Evolutionary conservation across 2,888 invertebrate species (phyloP), one percentile per base, ranked within the genome.

Genomic region (Ashinkailepas kermadecensis): DNA sequence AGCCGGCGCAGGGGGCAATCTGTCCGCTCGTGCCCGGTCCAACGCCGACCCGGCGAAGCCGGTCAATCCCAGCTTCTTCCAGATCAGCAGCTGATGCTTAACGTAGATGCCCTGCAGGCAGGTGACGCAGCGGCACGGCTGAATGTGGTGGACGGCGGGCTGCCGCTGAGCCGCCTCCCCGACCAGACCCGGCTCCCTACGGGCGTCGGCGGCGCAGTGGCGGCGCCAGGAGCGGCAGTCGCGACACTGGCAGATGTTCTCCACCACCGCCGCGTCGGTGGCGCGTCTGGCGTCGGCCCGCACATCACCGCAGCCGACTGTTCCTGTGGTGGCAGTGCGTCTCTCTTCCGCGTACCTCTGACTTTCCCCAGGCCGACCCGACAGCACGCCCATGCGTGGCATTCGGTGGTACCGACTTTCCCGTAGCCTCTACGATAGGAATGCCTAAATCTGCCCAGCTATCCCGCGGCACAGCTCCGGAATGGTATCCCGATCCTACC

Each of bases 161-260:
- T n/a, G 25, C 15, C 39, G 70, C 9, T 6, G 39, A 6, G 39
- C 13, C 70, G 25, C 70, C 11, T 13, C 54, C 2, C 15, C 18
- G 15, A 12, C 25, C 54, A 18, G 74, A 15, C 54, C 12, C 39
- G 8, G 3, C 39, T 10, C 39, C 39, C 70, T 4, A 1, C 70
- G 25, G 39, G 70, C 70, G 21, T 74, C 74, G 9, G 23, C 54
- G 13, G 74, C 25, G 54, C 74, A 74, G 18, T 9, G 74, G 18
- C 54, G 39, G 8, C 74, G 74, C 74, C 74, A 74, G 13, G 54
- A 8, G 54, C 74, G 74, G 54, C 74, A 74, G 74, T 74, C 74
- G 7, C 74, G 54, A 8, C 74, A 74, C 74, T 74, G 74, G 74
- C 74, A 74, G 74, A 74, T 74, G 54, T 18, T 54, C 15, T 74